phyloP scores from a whole-genome alignment of 2,888 invertebrate genomes.

The Idaea dimidiata region DNA sequence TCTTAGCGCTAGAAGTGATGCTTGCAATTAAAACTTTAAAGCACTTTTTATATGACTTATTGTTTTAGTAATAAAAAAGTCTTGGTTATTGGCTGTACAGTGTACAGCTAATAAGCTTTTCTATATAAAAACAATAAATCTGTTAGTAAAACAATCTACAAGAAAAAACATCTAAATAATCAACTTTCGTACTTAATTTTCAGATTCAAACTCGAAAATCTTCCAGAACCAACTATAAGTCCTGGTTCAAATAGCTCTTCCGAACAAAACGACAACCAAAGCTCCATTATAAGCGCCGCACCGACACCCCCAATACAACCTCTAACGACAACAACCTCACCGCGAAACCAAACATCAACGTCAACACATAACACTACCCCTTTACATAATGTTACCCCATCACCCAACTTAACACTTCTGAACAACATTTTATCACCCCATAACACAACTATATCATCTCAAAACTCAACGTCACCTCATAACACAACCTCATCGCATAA shows the following conservation, averaged over 20 bases:
- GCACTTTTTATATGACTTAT: too few species aligned
- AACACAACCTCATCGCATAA: background rate
- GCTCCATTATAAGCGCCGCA: constrained; percentile 66
- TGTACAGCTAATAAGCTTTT: background rate
- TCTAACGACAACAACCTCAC: background rate
- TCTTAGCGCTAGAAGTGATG: too few species aligned
- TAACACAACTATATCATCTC: background rate
- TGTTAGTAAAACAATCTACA: too few species aligned
- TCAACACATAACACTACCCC: background rate
- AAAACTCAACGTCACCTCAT: background rate
- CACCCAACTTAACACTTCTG: background rate
- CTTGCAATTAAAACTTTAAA: too few species aligned
- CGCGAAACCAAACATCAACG: background rate
- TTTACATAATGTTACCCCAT: background rate
- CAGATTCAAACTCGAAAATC: constrained; percentile 67
- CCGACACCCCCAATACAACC: constrained; percentile 31
- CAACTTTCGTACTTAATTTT: constrained; percentile 12
- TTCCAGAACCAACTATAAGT: constrained; percentile 68
- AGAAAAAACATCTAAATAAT: too few species aligned
- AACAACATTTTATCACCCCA: too few species aligned
- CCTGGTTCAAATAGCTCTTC: constrained; percentile 76
- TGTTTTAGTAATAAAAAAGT: too few species aligned
- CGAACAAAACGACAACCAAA: constrained; percentile 70
- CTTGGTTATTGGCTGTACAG: background rate
- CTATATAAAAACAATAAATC: too few species aligned